phyloP scores from a whole-genome alignment of 1,140 invertebrate genomes.

The Drosophila pseudoananassae region DNA sequence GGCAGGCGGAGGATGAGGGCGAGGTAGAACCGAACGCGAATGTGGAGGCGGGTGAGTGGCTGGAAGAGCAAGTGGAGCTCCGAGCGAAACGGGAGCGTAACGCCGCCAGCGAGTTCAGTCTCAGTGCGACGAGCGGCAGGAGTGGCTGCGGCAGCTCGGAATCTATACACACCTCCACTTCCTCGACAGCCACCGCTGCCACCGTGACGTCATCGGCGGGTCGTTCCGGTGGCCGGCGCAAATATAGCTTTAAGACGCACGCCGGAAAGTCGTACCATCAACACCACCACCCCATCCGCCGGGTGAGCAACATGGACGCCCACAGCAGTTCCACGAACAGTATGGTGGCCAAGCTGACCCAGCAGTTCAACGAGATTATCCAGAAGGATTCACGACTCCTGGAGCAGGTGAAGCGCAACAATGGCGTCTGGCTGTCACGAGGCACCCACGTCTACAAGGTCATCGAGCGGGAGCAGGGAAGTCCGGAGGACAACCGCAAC shows the following conservation, averaged over 20 bases:
- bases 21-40: not conserved
- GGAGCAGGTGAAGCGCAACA: conserved; percentile 82
- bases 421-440: conserved; percentile 70
- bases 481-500: conserved; percentile 11
- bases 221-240: conserved; percentile 51
- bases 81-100: conserved; percentile 18
- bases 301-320: conserved; percentile 29
- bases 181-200: conserved; percentile 29
- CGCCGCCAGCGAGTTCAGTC: conserved; percentile 31
- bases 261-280: conserved; percentile 67
- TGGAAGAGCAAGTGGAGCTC: conserved; percentile 15
- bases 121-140: conserved; percentile 53
- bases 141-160: conserved; percentile 60
- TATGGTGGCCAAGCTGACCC: conserved; percentile 84
- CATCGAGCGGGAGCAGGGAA: conserved; percentile 57
- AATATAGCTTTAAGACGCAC: conserved; percentile 83
- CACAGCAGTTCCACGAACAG: conserved; percentile 4
- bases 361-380: conserved; percentile 85
- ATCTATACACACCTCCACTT: conserved; percentile 58
- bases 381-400: conserved; percentile 77
- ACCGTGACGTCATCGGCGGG: conserved; percentile 36
- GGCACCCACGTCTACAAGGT: conserved; percentile 78
- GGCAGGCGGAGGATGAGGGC: not conserved
- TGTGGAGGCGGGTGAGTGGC: not conserved
- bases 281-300: conserved; percentile 55